These are phyloP conservation scores for Indicator maculatus DNA, from an alignment of 2,113 vertebrate genomes.

Conservation along the genomic window DNA sequence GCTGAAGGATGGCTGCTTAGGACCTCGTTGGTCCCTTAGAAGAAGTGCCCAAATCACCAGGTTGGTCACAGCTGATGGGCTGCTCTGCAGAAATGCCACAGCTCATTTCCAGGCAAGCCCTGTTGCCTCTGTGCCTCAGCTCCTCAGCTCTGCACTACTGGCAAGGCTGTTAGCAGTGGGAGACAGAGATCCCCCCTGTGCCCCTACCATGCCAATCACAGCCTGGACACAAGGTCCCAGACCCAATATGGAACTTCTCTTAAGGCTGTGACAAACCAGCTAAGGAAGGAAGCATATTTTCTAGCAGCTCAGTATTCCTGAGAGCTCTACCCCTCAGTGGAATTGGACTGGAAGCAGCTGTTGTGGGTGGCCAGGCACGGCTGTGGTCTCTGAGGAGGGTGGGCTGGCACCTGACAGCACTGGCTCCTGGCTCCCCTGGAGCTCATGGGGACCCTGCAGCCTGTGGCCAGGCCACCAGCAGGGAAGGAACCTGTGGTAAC, in stretches of 20 bases:
- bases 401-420: neutral
- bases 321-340: neutral
- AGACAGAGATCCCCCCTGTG: neutral
- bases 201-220: accelerated
- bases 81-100: neutral
- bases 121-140: neutral
- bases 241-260: neutral
- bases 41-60: neutral
- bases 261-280: neutral
- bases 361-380: neutral
- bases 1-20: neutral
- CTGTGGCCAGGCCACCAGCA: neutral
- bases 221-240: neutral
- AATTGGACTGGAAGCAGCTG: neutral
- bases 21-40: neutral
- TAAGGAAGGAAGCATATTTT: neutral
- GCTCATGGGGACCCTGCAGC: neutral
- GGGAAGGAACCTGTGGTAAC: neutral
- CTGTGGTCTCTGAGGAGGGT: accelerated
- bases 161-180: neutral
- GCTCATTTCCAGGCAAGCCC: neutral
- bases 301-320: neutral
- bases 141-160: neutral
- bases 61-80: neutral
- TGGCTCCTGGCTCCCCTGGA: neutral